phyloP scores from a whole-genome alignment of 1,140 invertebrate genomes.

The Aphelinus certus region DNA sequence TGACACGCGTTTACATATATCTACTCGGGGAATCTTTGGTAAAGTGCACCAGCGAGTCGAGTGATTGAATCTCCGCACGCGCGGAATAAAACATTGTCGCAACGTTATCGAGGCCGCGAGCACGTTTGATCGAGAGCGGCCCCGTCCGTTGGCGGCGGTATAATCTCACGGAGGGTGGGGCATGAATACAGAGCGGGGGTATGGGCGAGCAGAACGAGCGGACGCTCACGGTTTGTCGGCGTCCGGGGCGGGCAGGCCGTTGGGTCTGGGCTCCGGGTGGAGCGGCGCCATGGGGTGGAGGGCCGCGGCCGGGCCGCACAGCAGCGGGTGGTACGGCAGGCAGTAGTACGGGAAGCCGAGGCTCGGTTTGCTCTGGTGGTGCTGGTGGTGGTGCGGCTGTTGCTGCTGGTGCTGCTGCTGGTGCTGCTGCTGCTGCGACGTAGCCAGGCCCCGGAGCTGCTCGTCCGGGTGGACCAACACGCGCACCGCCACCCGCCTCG shows the following conservation, averaged over 20 bases:
- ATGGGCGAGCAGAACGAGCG: too few relatives aligned
- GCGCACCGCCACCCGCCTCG: constrained; percentile 61
- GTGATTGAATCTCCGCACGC: too few relatives aligned
- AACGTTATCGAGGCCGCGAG: too few relatives aligned
- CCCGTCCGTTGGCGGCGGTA: too few relatives aligned
- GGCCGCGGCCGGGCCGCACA: constrained; percentile 56
- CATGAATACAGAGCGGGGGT: too few relatives aligned
- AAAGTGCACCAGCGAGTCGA: too few relatives aligned
- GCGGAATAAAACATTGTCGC: too few relatives aligned
- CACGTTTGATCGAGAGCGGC: too few relatives aligned
- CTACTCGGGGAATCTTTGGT: too few relatives aligned
- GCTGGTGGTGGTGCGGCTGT: neutral
- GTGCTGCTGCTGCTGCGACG: neutral
- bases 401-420: neutral
- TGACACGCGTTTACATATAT: too few relatives aligned
- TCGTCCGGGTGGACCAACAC: constrained; percentile 63
- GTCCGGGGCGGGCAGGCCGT: neutral
- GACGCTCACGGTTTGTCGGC: neutral
- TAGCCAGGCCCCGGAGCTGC: constrained; percentile 45
- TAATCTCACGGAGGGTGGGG: too few relatives aligned
- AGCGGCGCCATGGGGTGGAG: constrained; percentile 22
- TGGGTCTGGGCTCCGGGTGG: neutral
- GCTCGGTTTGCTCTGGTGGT: neutral
- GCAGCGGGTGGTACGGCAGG: constrained; percentile 63
- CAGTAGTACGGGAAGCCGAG: constrained; percentile 63